Evolutionary conservation across 2,888 invertebrate genomes (phyloP).

Genomic region (Dolichopus griseipennis): DNA sequence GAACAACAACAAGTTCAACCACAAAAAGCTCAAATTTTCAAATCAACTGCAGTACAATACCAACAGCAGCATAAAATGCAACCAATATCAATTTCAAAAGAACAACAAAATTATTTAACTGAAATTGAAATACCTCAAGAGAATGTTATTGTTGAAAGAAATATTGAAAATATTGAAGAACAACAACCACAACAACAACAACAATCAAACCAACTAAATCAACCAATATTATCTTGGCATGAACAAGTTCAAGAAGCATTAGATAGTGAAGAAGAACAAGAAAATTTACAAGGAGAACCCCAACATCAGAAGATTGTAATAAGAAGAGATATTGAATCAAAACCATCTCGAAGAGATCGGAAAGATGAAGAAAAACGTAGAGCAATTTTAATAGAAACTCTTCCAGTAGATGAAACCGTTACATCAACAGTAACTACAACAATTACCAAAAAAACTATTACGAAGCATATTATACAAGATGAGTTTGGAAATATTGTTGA

Average conservation of each 20-base stretch:
- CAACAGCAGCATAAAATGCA: conserved; percentile 10
- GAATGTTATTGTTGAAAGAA: not conserved
- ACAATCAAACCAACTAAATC: not conserved
- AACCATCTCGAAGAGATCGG: not conserved
- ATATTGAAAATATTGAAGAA: not conserved
- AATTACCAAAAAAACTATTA: conserved; percentile 19
- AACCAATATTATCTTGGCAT: not conserved
- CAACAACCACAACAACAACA: not conserved
- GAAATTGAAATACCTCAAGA: not conserved
- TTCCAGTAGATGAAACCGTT: conserved; percentile 16
- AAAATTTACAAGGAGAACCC: conserved; percentile 13
- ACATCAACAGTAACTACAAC: conserved; percentile 21
- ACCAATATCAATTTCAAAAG: not conserved
- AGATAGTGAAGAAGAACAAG: conserved; percentile 14
- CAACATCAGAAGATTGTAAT: not conserved
- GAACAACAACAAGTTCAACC: conserved; percentile 22
- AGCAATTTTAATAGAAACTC: not conserved
- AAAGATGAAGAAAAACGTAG: not conserved
- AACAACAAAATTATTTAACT: conserved; percentile 10
- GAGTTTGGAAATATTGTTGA: not conserved
- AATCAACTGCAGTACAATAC: conserved; percentile 20
- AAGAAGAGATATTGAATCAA: not conserved
- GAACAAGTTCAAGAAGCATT: conserved; percentile 8
- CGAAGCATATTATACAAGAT: conserved; percentile 7
- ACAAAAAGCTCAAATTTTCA: conserved; percentile 23